Conservation (phyloP, 2,797 vertebrate genomes). For the Taenioides sp. region DNA sequence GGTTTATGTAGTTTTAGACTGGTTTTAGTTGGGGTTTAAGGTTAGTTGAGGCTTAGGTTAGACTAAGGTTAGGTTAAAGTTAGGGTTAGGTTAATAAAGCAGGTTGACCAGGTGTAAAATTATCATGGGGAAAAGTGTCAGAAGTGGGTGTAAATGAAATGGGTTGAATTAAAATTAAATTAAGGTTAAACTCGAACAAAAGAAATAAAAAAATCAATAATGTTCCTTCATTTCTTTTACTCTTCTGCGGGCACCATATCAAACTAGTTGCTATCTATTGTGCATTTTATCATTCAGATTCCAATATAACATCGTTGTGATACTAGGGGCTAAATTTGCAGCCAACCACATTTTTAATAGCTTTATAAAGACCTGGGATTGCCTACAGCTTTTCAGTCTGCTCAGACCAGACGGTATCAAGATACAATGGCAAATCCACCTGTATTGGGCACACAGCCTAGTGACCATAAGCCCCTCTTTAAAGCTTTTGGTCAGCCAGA, state of each 20-base stretch:
- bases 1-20: constrained; percentile 59
- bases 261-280: not conserved
- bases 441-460: constrained; percentile 48
- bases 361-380: constrained; percentile 7
- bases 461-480: constrained; percentile 56
- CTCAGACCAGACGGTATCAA: constrained; percentile 31
- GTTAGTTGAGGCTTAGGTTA: constrained; percentile 75
- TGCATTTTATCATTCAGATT: not conserved
- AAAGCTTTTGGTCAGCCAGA: constrained; percentile 53
- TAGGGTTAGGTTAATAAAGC: constrained; percentile 70
- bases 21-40: constrained; percentile 54
- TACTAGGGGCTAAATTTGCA: not conserved
- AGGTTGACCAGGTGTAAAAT: constrained; percentile 68
- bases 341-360: constrained; percentile 7
- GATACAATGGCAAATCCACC: constrained; percentile 60
- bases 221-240: not conserved
- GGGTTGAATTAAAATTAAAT: constrained; percentile 10
- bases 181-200: not conserved
- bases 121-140: constrained; percentile 29
- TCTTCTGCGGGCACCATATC: not conserved
- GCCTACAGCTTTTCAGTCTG: constrained; percentile 5
- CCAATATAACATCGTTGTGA: not conserved
- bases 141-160: constrained; percentile 33
- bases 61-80: constrained; percentile 64
- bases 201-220: not conserved